phyloP scores from a whole-genome alignment of 2,797 vertebrate genomes.

The Yasuhikotakia modesta region DNA sequence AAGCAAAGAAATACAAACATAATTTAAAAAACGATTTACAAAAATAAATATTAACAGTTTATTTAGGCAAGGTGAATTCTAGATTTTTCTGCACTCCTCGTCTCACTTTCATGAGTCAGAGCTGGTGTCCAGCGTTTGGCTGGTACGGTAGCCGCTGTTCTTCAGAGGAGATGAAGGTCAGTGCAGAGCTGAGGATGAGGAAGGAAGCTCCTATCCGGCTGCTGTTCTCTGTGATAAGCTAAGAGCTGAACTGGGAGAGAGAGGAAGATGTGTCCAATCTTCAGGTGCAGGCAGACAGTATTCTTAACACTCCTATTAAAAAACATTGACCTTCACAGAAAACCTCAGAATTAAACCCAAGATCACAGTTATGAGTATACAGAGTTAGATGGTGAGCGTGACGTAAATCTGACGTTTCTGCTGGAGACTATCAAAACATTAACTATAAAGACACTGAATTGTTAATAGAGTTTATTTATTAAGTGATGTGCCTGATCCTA shows the following conservation, averaged over 20 bases:
- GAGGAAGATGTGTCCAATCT: conserved; percentile 45
- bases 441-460: conserved; percentile 24
- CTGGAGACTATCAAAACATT: not conserved
- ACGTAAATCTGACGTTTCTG: conserved; percentile 28
- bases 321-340: conserved; percentile 52
- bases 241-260: conserved; percentile 37
- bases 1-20: too few relatives aligned
- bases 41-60: too few relatives aligned
- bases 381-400: conserved; percentile 4
- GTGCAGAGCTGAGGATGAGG: conserved; percentile 42
- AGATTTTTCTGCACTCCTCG: not conserved
- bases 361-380: conserved; percentile 30
- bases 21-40: not conserved
- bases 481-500: not conserved
- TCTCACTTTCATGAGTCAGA: conserved; percentile 29
- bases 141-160: conserved; percentile 29
- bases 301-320: conserved; percentile 37
- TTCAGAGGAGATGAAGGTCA: conserved; percentile 55
- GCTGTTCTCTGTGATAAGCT: conserved; percentile 59
- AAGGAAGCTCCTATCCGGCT: conserved; percentile 50
- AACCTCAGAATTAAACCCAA: not conserved
- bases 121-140: conserved; percentile 27
- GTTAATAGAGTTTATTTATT: conserved; percentile 34
- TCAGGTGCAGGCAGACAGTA: conserved; percentile 54
- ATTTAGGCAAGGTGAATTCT: conserved; percentile 4